Evolutionary conservation across 2,797 vertebrate species (phyloP).

Genomic region (Pipistrellus nathusii): DNA sequence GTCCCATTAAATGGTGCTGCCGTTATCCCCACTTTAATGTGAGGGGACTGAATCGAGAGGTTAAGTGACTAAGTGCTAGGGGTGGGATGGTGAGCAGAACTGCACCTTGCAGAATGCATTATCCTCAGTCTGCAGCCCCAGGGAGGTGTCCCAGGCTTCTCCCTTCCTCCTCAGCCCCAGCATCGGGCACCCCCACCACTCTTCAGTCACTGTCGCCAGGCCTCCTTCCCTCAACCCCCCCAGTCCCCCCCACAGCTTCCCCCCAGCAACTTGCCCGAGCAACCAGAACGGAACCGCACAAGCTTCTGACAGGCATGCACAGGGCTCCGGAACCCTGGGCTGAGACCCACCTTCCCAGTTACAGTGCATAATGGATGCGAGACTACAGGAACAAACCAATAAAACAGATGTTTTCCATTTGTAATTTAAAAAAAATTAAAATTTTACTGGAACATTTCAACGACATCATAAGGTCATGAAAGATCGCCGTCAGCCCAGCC

Average conservation of each 20-base stretch:
- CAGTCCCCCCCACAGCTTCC: not conserved
- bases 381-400: constrained; percentile 1
- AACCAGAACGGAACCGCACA: not conserved
- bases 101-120: not conserved
- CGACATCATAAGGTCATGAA: constrained; percentile 42
- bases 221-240: not conserved
- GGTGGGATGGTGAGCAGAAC: not conserved
- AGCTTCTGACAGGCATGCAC: not conserved
- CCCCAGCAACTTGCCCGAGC: not conserved
- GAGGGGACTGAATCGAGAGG: not conserved
- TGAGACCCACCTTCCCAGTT: constrained; percentile 21
- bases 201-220: not conserved
- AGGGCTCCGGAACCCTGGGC: not conserved
- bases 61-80: not conserved
- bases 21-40: not conserved
- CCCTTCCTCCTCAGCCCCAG: not conserved
- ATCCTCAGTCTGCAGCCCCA: not conserved
- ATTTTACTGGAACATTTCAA: constrained; percentile 26
- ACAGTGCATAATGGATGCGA: not conserved
- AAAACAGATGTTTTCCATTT: constrained; percentile 4
- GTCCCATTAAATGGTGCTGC: not conserved
- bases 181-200: not conserved
- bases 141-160: not conserved
- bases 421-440: not conserved
- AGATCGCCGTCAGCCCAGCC: not conserved